A percentile compares a stretch with the other conserved stretches of the same genome.
Conservation (phyloP, 1,140 invertebrate genomes). For the Drosophila mauritiana region DNA sequence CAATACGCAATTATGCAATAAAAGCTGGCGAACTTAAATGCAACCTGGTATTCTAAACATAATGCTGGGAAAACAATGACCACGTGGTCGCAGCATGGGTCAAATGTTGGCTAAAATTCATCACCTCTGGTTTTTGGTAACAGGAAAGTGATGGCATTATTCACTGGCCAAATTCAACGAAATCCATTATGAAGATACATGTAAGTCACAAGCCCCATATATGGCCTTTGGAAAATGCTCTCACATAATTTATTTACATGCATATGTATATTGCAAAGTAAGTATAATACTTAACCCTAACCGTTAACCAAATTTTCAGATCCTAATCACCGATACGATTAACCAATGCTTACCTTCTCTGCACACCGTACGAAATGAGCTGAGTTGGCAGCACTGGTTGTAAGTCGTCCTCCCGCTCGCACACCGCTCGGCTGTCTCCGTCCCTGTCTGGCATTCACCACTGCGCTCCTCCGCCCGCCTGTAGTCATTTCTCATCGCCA, state of each 20-base stretch:
- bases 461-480: slow-evolving; percentile 54
- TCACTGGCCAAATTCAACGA: no score
- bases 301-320: no score
- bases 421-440: slow-evolving; percentile 19
- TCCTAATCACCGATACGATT: no score
- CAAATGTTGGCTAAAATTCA: slow-evolving; percentile 1
- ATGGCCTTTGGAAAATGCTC: no score
- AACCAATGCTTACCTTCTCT: no score
- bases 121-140: slow-evolving; percentile 14
- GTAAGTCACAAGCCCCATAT: no score
- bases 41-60: neutral
- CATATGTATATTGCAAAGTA: no score
- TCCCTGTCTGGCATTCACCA: slow-evolving; percentile 31
- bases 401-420: slow-evolving; percentile 3
- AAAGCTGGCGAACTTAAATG: slow-evolving; percentile 38
- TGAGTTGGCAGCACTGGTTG: slow-evolving; percentile 12
- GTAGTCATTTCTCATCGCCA: slow-evolving; percentile 78
- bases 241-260: no score
- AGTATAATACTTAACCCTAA: no score
- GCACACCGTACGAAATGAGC: neutral
- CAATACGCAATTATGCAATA: slow-evolving; percentile 61
- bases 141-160: no score
- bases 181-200: no score
- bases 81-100: slow-evolving; percentile 36
- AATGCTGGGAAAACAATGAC: neutral